These are phyloP conservation scores for Lasiurus cinereus DNA, from an alignment of 2,113 vertebrate genomes.

Conservation along the genomic window DNA sequence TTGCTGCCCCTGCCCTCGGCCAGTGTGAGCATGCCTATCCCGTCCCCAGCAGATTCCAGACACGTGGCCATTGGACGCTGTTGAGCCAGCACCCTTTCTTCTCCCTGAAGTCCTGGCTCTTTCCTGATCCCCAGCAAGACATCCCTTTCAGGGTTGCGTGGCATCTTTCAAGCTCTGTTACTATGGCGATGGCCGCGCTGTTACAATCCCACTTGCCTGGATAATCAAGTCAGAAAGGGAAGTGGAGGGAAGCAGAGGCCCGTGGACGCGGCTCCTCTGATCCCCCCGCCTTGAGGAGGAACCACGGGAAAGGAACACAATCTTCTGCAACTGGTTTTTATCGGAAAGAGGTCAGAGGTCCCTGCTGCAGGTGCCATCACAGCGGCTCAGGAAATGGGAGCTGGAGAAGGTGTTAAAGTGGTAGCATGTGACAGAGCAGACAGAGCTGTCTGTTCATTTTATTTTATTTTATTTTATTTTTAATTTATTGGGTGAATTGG, in stretches of 20 bases:
- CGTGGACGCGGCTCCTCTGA: background rate
- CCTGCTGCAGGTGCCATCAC: background rate
- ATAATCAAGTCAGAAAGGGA: slow-evolving; percentile 65
- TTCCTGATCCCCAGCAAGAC: slow-evolving; percentile 44
- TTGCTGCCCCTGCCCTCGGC: background rate
- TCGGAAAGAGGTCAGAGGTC: background rate
- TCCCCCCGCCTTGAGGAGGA: slow-evolving; percentile 23
- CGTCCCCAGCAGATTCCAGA: background rate
- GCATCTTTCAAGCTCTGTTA: slow-evolving; percentile 76
- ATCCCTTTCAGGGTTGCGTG: slow-evolving; percentile 49
- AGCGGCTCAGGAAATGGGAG: background rate
- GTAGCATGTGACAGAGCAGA: background rate
- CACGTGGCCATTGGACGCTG: background rate
- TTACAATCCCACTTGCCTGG: slow-evolving; percentile 77
- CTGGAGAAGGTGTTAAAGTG: background rate
- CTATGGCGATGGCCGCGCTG: slow-evolving; percentile 80
- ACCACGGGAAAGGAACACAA: slow-evolving; percentile 41
- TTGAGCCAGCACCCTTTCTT: slow-evolving; percentile 48
- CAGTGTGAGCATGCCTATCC: background rate
- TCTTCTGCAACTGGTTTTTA: slow-evolving; percentile 60
- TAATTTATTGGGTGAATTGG: background rate
- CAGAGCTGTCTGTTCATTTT: background rate
- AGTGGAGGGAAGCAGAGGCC: slow-evolving; percentile 33
- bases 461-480: background rate
- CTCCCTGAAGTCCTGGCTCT: slow-evolving; percentile 41